Conservation (phyloP, 2,113 vertebrate species). For the Tachysurus vachellii region DNA sequence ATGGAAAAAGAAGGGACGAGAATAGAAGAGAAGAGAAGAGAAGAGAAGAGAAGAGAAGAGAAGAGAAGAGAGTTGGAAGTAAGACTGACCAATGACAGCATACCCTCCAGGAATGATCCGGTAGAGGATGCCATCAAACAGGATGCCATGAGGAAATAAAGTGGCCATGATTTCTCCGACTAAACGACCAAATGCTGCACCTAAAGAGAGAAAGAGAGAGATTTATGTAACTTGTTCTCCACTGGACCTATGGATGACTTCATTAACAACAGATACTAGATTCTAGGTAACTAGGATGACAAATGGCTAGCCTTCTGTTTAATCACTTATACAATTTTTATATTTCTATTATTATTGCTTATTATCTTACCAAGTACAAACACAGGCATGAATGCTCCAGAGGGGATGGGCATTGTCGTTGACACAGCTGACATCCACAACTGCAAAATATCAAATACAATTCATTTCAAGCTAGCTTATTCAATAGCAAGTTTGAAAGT, state of each 20-base stretch:
- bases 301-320: not conserved
- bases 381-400: conserved; percentile 95
- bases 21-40: not conserved
- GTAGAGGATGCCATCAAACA: conserved; percentile 90
- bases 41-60: not conserved
- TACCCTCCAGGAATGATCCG: conserved; percentile 95
- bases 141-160: conserved; percentile 88
- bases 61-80: conserved; percentile 18
- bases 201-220: conserved; percentile 60
- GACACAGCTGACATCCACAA: conserved; percentile 95
- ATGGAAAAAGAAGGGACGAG: not conserved
- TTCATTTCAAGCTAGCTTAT: not conserved
- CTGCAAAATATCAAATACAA: conserved; percentile 64
- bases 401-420: conserved; percentile 93
- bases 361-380: conserved; percentile 83
- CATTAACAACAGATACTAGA: not conserved
- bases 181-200: conserved; percentile 88
- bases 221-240: not conserved
- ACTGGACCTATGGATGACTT: not conserved
- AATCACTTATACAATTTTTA: not conserved
- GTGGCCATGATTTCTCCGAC: conserved; percentile 92
- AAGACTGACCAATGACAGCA: conserved; percentile 90
- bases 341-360: not conserved
- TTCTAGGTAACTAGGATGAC: not conserved
- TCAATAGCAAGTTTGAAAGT: not conserved